phyloP scores from a whole-genome alignment of 2,797 vertebrate genomes.

The Phataginus tetradactyla region DNA sequence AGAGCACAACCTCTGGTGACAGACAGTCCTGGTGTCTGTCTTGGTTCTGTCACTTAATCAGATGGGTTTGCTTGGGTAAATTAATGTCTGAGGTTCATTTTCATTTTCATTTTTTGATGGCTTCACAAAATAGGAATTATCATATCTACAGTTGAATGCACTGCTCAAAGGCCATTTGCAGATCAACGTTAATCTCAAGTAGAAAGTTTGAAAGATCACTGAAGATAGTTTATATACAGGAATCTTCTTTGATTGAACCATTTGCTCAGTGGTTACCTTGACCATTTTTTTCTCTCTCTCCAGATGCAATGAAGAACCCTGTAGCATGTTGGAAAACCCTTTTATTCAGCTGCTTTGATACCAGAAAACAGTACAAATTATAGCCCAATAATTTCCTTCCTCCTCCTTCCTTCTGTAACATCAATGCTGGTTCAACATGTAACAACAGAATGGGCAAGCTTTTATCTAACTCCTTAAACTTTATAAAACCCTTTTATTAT shows the following conservation, averaged over 20 bases:
- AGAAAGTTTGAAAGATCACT: neutral
- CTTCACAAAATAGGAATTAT: constrained; percentile 10
- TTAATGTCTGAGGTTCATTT: neutral
- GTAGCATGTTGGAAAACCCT: neutral
- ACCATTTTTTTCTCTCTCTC: neutral
- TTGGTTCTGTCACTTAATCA: neutral
- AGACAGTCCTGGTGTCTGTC: neutral
- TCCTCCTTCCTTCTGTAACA: neutral
- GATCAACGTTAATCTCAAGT: neutral
- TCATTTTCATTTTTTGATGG: constrained; percentile 1
- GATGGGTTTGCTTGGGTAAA: neutral
- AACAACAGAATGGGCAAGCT: neutral
- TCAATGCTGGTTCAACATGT: neutral
- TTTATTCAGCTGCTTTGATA: neutral
- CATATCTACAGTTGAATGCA: neutral
- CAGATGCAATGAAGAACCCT: neutral
- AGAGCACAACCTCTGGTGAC: neutral
- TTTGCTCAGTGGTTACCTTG: neutral
- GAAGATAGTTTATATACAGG: neutral
- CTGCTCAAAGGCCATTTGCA: neutral
- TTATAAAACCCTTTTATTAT: neutral
- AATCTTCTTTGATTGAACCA: neutral
- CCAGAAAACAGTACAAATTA: neutral
- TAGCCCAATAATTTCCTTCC: neutral
- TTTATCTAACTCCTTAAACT: neutral